phyloP scores from a whole-genome alignment of 2,113 vertebrate species.

The Cheirogaleus medius region DNA sequence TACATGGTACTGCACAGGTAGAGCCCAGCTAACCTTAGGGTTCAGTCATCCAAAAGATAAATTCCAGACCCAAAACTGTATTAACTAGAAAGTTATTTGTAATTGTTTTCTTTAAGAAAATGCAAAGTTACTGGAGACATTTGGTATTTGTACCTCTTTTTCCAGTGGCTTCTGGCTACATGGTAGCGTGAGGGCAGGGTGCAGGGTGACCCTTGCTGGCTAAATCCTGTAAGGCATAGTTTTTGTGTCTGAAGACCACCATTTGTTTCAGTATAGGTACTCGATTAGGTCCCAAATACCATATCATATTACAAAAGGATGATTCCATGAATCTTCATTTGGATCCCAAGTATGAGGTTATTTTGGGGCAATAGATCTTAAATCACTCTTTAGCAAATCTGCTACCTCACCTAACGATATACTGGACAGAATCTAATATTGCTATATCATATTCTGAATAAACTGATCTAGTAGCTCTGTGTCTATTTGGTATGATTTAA shows the following conservation, averaged over 20 bases:
- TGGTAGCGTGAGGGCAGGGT: neutral
- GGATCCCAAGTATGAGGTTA: neutral
- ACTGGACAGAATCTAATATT: neutral
- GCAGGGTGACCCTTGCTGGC: neutral
- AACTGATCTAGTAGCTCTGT: neutral
- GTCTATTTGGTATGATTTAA: conserved; percentile 51
- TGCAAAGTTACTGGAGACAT: neutral
- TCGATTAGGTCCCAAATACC: neutral
- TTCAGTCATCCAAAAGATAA: neutral
- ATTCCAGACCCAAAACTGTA: neutral
- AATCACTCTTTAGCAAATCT: conserved; percentile 21
- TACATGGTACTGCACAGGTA: neutral
- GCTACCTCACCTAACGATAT: neutral
- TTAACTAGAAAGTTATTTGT: conserved; percentile 47
- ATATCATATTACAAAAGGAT: neutral
- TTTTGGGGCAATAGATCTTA: neutral
- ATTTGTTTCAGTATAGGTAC: neutral
- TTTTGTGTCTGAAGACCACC: neutral
- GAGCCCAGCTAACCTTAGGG: neutral
- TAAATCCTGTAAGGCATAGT: neutral
- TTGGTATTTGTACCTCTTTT: neutral
- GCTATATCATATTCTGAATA: neutral
- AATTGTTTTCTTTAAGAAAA: conserved; percentile 19
- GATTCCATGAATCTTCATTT: neutral
- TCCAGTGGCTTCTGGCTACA: neutral